Evolutionary conservation across 2,797 vertebrate genomes (phyloP), one percentile per base, ranked within the genome.

Genomic region (Muscicapa striata): DNA sequence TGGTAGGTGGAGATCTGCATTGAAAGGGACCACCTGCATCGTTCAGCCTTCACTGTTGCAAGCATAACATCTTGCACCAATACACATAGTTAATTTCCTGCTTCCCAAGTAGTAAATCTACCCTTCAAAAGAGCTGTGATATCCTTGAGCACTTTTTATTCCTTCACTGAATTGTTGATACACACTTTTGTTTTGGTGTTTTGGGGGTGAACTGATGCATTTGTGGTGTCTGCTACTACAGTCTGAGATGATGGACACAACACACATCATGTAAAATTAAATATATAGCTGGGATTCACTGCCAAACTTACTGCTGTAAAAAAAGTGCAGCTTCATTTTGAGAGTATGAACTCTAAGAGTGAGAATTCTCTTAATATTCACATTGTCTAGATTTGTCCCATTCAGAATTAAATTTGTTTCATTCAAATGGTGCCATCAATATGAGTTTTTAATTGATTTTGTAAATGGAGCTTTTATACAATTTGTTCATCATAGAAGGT

Each of bases 181-280:
- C 11, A 34, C 16, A 1, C 21, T 79, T 81, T 3, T 9, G 2
- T 59, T 78, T 15, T 17, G 16, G 10, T 81, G 16, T 84, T 87
- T 69, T 59, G 63, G 40, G 63, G 43, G 20, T 23, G 64, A 8
- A 15, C 18, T 59, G 54, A 27, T 59, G 17, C 0, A 1, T 58
- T 69, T 80, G 11, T 76, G n/a, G 15, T 64, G 1, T 64, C 16
- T 70, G 32, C 27, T 72, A n/a, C 24, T 13, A 5, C 7, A 36
- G 38, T 41, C 24, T 55, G 55, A 59, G 32, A 11, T 3, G 16
- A 12, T 46, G n/a, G 54, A 40, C 49, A 11, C 62, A 30, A 7
- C 0, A 2, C 27, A 12, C 11, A 8, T 48, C 0, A 0, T 73
- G 9, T 49, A 22, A 62, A 69, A 48, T 73, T 6, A 59, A 70